Conservation (phyloP, 2,888 invertebrate genomes). For the Hemithea aestivaria region DNA sequence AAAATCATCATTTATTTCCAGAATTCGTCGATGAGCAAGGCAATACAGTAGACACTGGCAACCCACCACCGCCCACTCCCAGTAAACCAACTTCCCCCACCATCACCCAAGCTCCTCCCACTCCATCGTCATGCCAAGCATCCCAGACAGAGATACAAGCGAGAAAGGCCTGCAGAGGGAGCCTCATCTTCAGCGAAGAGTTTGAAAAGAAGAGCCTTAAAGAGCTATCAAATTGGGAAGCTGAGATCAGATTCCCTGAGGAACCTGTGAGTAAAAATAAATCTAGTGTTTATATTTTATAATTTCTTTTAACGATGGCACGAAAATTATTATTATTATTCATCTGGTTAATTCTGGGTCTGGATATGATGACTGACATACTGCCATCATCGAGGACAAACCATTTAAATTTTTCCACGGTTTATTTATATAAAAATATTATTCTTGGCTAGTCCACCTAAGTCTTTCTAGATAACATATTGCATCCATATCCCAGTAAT, state of each 20-base stretch:
- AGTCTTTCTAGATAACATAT: too few species aligned
- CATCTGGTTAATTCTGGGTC: too few species aligned
- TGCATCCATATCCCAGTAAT: too few species aligned
- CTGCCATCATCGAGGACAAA: too few species aligned
- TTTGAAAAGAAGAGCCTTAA: conserved; percentile 60
- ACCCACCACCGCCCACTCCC: conserved; percentile 20
- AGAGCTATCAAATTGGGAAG: conserved; percentile 65
- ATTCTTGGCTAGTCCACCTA: too few species aligned
- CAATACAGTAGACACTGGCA: conserved; percentile 33
- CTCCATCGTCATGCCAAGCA: conserved; percentile 27
- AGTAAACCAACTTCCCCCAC: conserved; percentile 9
- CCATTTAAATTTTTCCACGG: too few species aligned
- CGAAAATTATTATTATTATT: too few species aligned
- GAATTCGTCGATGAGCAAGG: conserved; percentile 60
- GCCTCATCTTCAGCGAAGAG: conserved; percentile 80
- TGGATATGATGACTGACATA: too few species aligned
- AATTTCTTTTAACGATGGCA: too few species aligned
- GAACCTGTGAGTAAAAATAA: conserved; percentile 78
- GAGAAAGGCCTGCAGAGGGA: conserved; percentile 63
- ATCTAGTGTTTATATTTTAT: too few species aligned
- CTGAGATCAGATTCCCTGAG: conserved; percentile 76
- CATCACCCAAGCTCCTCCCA: conserved; percentile 19
- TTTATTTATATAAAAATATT: too few species aligned
- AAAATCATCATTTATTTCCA: conserved; percentile 39
- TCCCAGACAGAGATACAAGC: conserved; percentile 48